Evolutionary conservation across 2,888 invertebrate genomes (phyloP).

Genomic region (Anarsia innoxiella): DNA sequence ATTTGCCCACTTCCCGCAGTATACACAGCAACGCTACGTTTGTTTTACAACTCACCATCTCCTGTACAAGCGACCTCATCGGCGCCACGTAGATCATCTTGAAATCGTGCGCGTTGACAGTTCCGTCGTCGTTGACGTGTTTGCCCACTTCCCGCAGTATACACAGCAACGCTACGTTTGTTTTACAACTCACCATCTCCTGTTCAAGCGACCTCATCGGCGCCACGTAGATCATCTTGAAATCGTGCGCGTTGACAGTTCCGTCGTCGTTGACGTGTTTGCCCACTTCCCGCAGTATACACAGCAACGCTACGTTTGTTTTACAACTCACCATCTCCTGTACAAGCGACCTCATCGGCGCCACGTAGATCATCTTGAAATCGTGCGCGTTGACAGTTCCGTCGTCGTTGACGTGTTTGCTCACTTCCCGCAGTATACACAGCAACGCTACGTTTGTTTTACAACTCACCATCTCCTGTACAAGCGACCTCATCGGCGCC

Average conservation of each 20-base stretch:
- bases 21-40: conserved; percentile 97
- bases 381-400: conserved; percentile 94
- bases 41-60: conserved; percentile 96
- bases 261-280: conserved; percentile 98
- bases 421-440: conserved; percentile 96
- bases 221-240: conserved; percentile 99
- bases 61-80: conserved; percentile 98
- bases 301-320: conserved; percentile 97
- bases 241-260: conserved; percentile 95
- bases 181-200: conserved; percentile 97
- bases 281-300: conserved; percentile 97
- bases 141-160: conserved; percentile 98
- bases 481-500: conserved; percentile 99
- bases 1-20: conserved; percentile 97
- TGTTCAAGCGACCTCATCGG: conserved; percentile 99
- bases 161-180: conserved; percentile 96
- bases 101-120: conserved; percentile 96
- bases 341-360: conserved; percentile 98
- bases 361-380: conserved; percentile 99
- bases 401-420: conserved; percentile 97
- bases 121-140: conserved; percentile 97
- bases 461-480: conserved; percentile 96
- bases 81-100: conserved; percentile 99
- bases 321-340: conserved; percentile 97
- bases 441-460: conserved; percentile 99